Evolutionary conservation across 92 coral and sea anemone species (phyloP), one percentile per base, ranked within the genome.

Genomic region (Umimayanthus kanabou): DNA sequence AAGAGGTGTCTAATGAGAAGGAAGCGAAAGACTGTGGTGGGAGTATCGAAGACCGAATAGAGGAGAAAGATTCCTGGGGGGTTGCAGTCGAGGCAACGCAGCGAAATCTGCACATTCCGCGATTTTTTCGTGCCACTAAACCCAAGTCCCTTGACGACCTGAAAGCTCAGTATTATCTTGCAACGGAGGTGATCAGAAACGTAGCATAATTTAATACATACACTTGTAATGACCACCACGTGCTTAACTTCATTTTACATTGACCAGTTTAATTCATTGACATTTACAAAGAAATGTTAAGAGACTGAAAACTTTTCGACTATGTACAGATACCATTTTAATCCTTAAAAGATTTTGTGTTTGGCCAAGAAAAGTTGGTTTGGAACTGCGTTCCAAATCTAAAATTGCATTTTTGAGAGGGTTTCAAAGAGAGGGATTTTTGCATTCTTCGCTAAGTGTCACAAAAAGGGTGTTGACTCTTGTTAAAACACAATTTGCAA

Each of bases 111-210:
- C 88, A 61, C 75, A 55, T 95, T 75, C 94, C 96, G 11, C 89
- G 98, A 15, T 76, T 97, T 88, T 90, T 93, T 72, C 95, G 98
- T 30, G 85, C 79, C 1, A 91, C 96, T 28, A 87, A 85, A 29
- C 92, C 94, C 26, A 96, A 96, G 85, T 85, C 97, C 2, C 91
- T 97, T 23, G 80, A 77, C 30, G 90, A 88, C 85, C 90, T 97
- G 5, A 88, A 90, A 77, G 90, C 95, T 5, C 86, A 77, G 43
- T 97, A 88, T 18, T 70, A 83, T 40, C 87, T 69, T 43, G 87
- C 84, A 55, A 80, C 70, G 18, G 47, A 80, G 84, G 84, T 80
- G 50, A n/a, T n/a, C n/a, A 55, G 84, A 2, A 18, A 26, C 39
- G 30, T 2, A 53, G 18, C 0, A 61, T 20, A 61, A 20, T 20